These are phyloP conservation scores for Syngnathus floridae DNA, from an alignment of 2,113 vertebrate species.

Conservation along the genomic window DNA sequence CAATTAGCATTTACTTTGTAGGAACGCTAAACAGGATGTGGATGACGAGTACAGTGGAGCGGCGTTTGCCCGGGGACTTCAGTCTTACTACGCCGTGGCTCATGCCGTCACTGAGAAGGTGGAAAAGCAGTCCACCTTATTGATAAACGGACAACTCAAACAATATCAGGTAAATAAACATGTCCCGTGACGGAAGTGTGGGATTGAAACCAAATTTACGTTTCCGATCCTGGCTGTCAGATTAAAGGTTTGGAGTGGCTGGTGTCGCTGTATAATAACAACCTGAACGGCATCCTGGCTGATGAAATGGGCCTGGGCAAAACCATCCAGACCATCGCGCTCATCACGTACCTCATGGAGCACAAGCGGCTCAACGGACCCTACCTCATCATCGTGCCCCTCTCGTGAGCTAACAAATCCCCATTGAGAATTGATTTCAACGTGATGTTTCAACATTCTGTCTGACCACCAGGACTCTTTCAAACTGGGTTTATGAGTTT, in stretches of 20 bases:
- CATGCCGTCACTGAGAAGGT: slow-evolving; percentile 91
- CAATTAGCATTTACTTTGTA: slow-evolving; percentile 32
- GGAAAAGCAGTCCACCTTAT: slow-evolving; percentile 86
- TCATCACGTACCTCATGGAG: slow-evolving; percentile 99
- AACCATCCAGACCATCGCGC: slow-evolving; percentile 95
- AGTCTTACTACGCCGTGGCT: slow-evolving; percentile 95
- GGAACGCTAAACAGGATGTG: slow-evolving; percentile 90
- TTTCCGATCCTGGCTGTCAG: slow-evolving; percentile 47
- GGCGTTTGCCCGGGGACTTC: slow-evolving; percentile 77
- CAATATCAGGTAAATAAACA: slow-evolving; percentile 80
- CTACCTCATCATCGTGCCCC: slow-evolving; percentile 96
- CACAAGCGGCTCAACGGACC: slow-evolving; percentile 93
- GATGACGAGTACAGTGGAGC: slow-evolving; percentile 88
- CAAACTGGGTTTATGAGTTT: slow-evolving; percentile 97
- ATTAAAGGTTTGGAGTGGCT: slow-evolving; percentile 94
- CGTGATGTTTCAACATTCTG: not conserved
- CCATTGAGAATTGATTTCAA: not conserved
- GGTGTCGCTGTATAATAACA: slow-evolving; percentile 95
- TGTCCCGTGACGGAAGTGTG: too few relatives aligned
- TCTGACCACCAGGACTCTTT: slow-evolving; percentile 78
- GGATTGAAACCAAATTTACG: too few relatives aligned
- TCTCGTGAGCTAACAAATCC: slow-evolving; percentile 78
- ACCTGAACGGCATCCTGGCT: slow-evolving; percentile 91
- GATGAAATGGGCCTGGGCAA: slow-evolving; percentile 97
- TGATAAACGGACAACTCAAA: slow-evolving; percentile 93